Evolutionary conservation across 2,113 vertebrate genomes (phyloP).

Genomic region (Burhinus oedicnemus): DNA sequence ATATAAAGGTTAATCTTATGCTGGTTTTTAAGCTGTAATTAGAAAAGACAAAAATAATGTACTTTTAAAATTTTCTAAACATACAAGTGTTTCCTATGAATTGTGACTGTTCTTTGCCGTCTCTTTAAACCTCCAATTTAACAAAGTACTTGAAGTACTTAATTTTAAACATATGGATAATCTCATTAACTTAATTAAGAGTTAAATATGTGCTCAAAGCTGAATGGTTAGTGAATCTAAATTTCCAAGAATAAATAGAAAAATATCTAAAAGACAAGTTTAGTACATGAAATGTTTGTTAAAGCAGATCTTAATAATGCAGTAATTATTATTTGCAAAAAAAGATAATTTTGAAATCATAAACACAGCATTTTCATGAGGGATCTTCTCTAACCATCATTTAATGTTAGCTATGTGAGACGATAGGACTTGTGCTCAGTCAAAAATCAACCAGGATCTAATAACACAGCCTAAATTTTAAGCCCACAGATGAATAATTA

Average conservation of each 20-base stretch:
- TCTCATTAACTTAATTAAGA: background rate
- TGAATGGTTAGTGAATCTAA: background rate
- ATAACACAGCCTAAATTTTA: background rate
- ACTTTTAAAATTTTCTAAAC: background rate
- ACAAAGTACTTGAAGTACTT: background rate
- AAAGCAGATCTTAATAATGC: rapidly evolving
- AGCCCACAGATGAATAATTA: background rate
- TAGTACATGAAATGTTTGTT: background rate
- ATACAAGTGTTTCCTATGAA: background rate
- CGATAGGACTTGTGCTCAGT: background rate
- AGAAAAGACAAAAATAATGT: background rate
- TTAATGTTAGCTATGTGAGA: background rate
- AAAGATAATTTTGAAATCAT: background rate
- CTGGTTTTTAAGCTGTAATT: background rate
- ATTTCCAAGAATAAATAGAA: background rate
- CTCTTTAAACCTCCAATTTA: background rate
- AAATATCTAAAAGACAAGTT: background rate
- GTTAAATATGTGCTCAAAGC: background rate
- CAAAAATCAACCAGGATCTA: background rate
- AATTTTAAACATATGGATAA: background rate
- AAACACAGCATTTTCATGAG: background rate
- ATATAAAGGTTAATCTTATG: background rate
- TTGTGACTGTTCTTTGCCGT: background rate
- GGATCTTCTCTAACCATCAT: background rate
- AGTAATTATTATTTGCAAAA: background rate